Base-by-base conservation (phyloP, 2,113 vertebrate species). In the Pelobates fuscus region DNA sequence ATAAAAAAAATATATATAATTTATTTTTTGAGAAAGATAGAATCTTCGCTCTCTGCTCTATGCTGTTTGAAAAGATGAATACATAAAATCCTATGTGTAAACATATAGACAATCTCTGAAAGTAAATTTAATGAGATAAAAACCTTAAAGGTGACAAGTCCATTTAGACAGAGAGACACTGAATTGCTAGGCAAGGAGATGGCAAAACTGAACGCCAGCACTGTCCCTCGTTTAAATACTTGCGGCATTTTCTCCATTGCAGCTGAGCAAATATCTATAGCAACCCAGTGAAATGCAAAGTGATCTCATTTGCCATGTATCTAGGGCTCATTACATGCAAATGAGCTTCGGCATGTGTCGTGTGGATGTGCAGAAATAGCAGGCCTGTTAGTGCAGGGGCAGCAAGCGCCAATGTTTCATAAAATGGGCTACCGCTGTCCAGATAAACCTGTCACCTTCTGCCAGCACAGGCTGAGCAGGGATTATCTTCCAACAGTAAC, bases 281-380 rank as follows among this genome's bases (percentile, higher is more conserved):
- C 72, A 76, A 76, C 72, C 64, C 54, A 61, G 63, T 32, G 43
- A 67, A 67, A 76, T 76, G 72, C 72, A 76, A 76, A 76, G 72
- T 76, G 63, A 76, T 76, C 72, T 76, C 72, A 76, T 76, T 76
- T 76, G 54, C 63, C 72, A 76, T 76, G 72, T 76, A 76, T 76
- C 72, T 76, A 76, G 72, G 72, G 72, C 72, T 76, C 72, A 76
- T 76, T 76, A 76, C 72, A 76, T 76, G 72, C 72, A 76, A 76
- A 76, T 76, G 72, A 67, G 72, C 72, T 76, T 37, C 26, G 72
- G 41, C 72, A 17, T 67, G 64, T 76, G 72, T 75, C 71, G 62
- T 64, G 20, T 64, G 66, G 64, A 76, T 67, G 63, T 67, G 72
- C 72, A 76, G 72, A 67, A 76, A 76, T 76, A 76, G 72, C 72